Evolutionary conservation across 2,888 invertebrate genomes (phyloP).

Genomic region (Tetragnatha montana): DNA sequence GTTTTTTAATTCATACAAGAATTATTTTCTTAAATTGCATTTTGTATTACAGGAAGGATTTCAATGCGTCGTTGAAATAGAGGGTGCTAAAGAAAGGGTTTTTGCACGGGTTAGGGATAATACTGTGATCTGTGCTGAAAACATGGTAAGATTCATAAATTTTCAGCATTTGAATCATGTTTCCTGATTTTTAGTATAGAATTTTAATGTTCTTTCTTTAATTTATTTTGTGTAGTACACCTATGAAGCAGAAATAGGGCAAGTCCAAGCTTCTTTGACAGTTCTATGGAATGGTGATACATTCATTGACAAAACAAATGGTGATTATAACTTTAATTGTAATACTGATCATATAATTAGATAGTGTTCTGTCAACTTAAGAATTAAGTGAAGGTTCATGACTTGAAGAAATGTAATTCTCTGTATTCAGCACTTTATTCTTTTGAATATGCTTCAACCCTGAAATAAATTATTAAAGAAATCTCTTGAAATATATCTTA

Average conservation of each 20-base stretch:
- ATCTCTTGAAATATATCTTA: too few species aligned
- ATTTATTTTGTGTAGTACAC: constrained; percentile 81
- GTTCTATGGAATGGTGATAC: constrained; percentile 95
- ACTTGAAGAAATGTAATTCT: too few species aligned
- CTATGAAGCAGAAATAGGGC: constrained; percentile 81
- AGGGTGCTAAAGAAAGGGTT: constrained; percentile 90
- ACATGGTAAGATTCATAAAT: constrained; percentile 81
- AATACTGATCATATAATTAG: too few species aligned
- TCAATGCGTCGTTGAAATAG: constrained; percentile 92
- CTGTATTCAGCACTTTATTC: too few species aligned
- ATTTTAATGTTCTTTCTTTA: not conserved
- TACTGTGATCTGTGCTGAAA: constrained; percentile 91
- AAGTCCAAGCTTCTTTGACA: constrained; percentile 86
- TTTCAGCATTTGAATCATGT: constrained; percentile 4
- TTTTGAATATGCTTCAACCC: not conserved
- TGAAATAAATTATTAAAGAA: constrained; percentile 6
- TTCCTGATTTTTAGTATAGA: not conserved
- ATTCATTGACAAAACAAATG: constrained; percentile 89
- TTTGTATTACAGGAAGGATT: constrained; percentile 86
- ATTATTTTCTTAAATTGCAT: not conserved
- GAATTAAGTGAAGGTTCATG: too few species aligned
- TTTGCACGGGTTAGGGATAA: constrained; percentile 88
- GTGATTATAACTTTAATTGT: constrained; percentile 48
- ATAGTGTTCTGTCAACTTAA: too few species aligned
- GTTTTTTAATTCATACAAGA: not conserved